Conservation (phyloP, 2,888 invertebrate genomes). For the Archaeoteleia sp. region DNA sequence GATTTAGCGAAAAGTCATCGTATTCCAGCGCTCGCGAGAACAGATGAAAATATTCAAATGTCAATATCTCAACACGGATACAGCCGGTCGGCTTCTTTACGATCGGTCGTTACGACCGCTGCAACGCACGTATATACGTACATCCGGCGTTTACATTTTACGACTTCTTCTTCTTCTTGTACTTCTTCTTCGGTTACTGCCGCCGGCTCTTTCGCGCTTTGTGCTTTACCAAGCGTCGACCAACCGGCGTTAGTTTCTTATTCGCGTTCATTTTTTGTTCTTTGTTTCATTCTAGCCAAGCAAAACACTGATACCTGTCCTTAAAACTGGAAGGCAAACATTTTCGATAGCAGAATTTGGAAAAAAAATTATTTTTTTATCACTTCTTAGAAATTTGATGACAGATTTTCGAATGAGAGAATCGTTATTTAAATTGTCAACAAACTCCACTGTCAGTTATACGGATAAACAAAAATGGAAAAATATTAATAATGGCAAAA, state of each 20-base stretch:
- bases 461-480: too few species aligned
- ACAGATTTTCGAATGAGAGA: too few species aligned
- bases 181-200: constrained; percentile 41
- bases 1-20: constrained; percentile 49
- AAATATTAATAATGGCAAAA: too few species aligned
- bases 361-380: too few species aligned
- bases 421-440: too few species aligned
- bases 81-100: constrained; percentile 61
- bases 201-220: constrained; percentile 36
- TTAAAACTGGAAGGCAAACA: too few species aligned
- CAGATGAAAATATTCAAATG: constrained; percentile 66
- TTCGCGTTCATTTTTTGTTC: constrained; percentile 15
- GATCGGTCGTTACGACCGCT: constrained; percentile 62
- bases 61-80: constrained; percentile 59
- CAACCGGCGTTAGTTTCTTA: constrained; percentile 30
- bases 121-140: constrained; percentile 56
- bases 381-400: too few species aligned
- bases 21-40: constrained; percentile 46
- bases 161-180: constrained; percentile 56
- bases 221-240: constrained; percentile 36
- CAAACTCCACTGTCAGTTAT: too few species aligned
- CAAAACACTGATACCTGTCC: too few species aligned
- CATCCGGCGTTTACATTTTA: constrained; percentile 65
- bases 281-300: constrained; percentile 6
- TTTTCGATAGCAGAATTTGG: too few species aligned